Percentiles rank a stretch among this genome's conserved stretches.
Evolutionary conservation across 2,113 vertebrate genomes (phyloP).

Genomic region (Puma concolor): DNA sequence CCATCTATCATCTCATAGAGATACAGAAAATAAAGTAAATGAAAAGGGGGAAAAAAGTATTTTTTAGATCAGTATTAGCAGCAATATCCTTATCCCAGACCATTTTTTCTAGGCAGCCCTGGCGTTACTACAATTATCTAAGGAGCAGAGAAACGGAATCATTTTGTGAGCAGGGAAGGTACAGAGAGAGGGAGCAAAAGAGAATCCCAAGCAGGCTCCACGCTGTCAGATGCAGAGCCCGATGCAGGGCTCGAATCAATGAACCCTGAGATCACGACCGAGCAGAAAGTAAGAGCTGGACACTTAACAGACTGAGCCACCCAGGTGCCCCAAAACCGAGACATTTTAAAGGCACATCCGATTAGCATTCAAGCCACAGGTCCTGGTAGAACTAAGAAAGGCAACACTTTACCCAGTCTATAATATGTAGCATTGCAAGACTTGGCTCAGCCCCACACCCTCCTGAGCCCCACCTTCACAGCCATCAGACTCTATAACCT

Average conservation of each 20-base stretch:
- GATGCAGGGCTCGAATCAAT: too few species aligned
- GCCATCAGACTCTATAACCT: neutral
- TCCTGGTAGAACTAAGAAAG: neutral
- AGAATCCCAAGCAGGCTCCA: too few species aligned
- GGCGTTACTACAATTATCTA: neutral
- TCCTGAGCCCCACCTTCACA: neutral
- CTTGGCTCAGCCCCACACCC: neutral
- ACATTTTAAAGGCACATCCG: neutral
- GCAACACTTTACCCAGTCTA: rapidly evolving
- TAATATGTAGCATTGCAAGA: neutral
- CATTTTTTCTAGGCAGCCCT: neutral
- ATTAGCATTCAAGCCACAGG: neutral
- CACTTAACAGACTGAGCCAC: too few species aligned
- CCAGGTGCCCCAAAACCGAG: neutral
- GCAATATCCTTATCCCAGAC: neutral
- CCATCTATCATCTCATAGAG: neutral
- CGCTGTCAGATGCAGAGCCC: too few species aligned
- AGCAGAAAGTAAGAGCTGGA: too few species aligned
- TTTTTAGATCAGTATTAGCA: neutral
- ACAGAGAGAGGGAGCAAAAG: too few species aligned
- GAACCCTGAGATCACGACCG: too few species aligned
- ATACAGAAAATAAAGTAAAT: neutral
- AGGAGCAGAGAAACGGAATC: neutral
- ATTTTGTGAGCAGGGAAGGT: too few species aligned
- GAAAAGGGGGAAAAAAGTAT: neutral